A percentile compares a stretch with the other conserved stretches of the same genome.
phyloP scores from a whole-genome alignment of 2,113 vertebrate species.

The Polypterus senegalus region DNA sequence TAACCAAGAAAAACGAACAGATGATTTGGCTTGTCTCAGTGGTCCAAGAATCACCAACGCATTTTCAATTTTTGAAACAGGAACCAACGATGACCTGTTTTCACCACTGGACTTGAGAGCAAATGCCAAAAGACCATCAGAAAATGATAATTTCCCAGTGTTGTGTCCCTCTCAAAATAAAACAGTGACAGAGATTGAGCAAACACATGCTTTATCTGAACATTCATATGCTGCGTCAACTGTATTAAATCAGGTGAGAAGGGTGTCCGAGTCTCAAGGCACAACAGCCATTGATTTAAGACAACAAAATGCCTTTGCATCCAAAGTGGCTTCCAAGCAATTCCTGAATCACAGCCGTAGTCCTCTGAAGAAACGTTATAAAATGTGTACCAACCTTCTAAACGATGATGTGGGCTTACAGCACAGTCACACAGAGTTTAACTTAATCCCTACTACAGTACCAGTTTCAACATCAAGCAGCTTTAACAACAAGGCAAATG shows the following conservation, averaged over 20 bases:
- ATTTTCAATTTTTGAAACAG: slow-evolving; percentile 86
- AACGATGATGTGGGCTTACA: slow-evolving; percentile 24
- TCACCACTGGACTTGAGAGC: slow-evolving; percentile 67
- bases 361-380: slow-evolving; percentile 57
- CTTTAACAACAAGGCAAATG: slow-evolving; percentile 21
- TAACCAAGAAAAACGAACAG: slow-evolving; percentile 47
- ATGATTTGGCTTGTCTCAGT: slow-evolving; percentile 63
- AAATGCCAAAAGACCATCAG: slow-evolving; percentile 61
- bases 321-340: slow-evolving; percentile 31
- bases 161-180: slow-evolving; percentile 39
- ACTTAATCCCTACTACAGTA: slow-evolving; percentile 17
- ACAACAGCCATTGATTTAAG: slow-evolving; percentile 16
- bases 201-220: slow-evolving; percentile 69
- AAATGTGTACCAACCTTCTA: slow-evolving; percentile 25
- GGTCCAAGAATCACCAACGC: slow-evolving; percentile 95
- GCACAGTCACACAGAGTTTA: slow-evolving; percentile 18
- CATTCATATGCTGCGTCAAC: slow-evolving; percentile 83
- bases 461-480: slow-evolving; percentile 14
- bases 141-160: slow-evolving; percentile 36
- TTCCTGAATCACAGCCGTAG: slow-evolving; percentile 36
- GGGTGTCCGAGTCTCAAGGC: slow-evolving; percentile 30
- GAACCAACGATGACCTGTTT: slow-evolving; percentile 66
- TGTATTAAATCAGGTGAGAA: slow-evolving; percentile 39
- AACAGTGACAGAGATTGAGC: slow-evolving; percentile 51
- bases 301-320: slow-evolving; percentile 23